A percentile compares a stretch with the other conserved stretches of the same genome.
Conservation (phyloP, 2,888 invertebrate species). For the Alviniconcha strummeri region DNA sequence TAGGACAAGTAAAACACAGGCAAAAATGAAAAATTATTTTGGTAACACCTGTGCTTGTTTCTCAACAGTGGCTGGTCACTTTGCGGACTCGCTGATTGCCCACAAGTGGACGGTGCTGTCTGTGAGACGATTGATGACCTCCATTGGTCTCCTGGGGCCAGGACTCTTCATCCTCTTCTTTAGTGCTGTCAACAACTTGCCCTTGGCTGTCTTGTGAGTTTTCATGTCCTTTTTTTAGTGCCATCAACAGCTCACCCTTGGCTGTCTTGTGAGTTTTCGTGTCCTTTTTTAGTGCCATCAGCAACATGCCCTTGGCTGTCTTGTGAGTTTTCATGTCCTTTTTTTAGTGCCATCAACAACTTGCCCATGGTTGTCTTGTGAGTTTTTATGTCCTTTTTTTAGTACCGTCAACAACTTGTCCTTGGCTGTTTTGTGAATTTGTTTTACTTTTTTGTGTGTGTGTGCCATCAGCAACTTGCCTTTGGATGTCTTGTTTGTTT, state of each 20-base stretch:
- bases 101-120: conserved; percentile 80
- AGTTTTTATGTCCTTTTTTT: conserved; percentile 79
- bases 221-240: conserved; percentile 79
- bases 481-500: conserved; percentile 80
- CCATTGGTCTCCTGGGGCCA: conserved; percentile 83
- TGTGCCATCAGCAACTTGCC: conserved; percentile 81
- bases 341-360: conserved; percentile 82
- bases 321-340: conserved; percentile 79
- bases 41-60: neutral
- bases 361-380: conserved; percentile 81
- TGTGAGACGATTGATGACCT: conserved; percentile 83
- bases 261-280: conserved; percentile 80
- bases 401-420: conserved; percentile 82
- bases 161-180: conserved; percentile 79
- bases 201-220: conserved; percentile 81
- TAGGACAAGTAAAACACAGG: no score
- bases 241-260: conserved; percentile 81
- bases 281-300: conserved; percentile 82
- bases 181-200: conserved; percentile 82
- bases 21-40: no score
- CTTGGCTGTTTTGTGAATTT: conserved; percentile 80
- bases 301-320: conserved; percentile 81
- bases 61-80: conserved; percentile 80
- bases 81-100: conserved; percentile 80
- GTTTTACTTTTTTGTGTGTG: conserved; percentile 77